Evolutionary conservation across 2,797 vertebrate species (phyloP).

Genomic region (Xerus rutilus): DNA sequence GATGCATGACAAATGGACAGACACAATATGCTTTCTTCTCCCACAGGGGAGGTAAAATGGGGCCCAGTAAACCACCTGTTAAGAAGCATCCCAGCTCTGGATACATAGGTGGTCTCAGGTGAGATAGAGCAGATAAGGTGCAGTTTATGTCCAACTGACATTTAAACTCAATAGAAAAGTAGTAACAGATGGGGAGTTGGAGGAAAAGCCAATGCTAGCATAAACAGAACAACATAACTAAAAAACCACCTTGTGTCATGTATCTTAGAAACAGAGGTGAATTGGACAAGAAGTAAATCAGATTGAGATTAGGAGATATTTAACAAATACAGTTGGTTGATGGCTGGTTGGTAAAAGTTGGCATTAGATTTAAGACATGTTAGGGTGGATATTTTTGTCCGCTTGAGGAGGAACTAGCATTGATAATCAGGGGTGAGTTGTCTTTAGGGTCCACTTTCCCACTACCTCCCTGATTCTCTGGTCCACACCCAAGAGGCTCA

Average conservation of each 20-base stretch:
- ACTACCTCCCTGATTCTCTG: not conserved
- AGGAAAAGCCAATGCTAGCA: not conserved
- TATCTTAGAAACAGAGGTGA: not conserved
- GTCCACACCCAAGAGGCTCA: not conserved
- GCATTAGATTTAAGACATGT: not conserved
- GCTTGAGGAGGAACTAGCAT: not conserved
- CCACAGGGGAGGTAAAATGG: not conserved
- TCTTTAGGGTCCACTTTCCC: not conserved
- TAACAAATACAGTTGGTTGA: not conserved
- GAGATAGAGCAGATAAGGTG: not conserved
- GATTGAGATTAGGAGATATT: not conserved
- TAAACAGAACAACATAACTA: not conserved
- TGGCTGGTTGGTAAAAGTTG: not conserved
- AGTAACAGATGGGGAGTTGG: not conserved
- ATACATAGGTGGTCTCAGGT: not conserved
- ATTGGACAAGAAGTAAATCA: not conserved
- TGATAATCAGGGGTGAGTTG: not conserved
- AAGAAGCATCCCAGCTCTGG: not conserved
- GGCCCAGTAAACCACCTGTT: not conserved
- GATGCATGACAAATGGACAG: not conserved
- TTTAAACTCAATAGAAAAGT: slow-evolving; percentile 30
- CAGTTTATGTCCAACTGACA: not conserved
- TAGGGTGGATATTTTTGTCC: not conserved
- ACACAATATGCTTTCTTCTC: not conserved
- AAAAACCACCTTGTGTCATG: not conserved